Evolutionary conservation across 2,797 vertebrate genomes (phyloP), one percentile per base, ranked within the genome.

Genomic region (Sylvilagus floridanus): DNA sequence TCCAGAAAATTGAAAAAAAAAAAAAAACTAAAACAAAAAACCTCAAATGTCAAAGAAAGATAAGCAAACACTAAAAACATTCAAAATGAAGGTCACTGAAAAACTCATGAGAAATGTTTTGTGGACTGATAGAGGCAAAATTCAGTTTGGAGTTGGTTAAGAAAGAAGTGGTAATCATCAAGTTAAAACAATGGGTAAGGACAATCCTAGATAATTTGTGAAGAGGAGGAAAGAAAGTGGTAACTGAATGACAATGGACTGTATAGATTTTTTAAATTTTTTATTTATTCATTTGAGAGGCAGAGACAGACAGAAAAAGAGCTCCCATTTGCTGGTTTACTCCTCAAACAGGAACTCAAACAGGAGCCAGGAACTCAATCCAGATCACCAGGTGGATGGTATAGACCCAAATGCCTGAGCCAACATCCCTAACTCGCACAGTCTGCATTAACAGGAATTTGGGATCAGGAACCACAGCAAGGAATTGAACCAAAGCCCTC

Each of bases 31-130:
- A 47, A 47, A 47, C 42, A n/a, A 73, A 78, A 88, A 84, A 30
- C 6, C 65, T 89, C 35, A 72, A 77, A n/a, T 71, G 42, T 79
- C 87, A 88, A 26, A 47, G 78, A 93, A 95, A 93, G 78, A 66
- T 65, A 28, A 95, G 62, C 37, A 62, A 78, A 81, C n/a, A 65
- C 54, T 75, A 35, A 90, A 94, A 77, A 30, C 52, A 7, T 5
- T 21, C 69, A 84, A 11, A 21, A 8, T 2, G 14, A 86, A 87
- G 30, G n/a, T 57, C 30, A 84, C 19, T 9, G 35, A 47, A 47
- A 47, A 47, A 47, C 42, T 47, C 42, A 47, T 47, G 42, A 84
- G 22, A 17, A 91, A 83, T 47, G 60, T 68, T 88, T 26, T 7
- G 72, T 84, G 63, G 85, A 86, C 30, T 47, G 68, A 82, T 10